A percentile compares a stretch with the other conserved stretches of the same genome.
Conservation (phyloP, 2,888 invertebrate species). For the Chironomus riparius region DNA sequence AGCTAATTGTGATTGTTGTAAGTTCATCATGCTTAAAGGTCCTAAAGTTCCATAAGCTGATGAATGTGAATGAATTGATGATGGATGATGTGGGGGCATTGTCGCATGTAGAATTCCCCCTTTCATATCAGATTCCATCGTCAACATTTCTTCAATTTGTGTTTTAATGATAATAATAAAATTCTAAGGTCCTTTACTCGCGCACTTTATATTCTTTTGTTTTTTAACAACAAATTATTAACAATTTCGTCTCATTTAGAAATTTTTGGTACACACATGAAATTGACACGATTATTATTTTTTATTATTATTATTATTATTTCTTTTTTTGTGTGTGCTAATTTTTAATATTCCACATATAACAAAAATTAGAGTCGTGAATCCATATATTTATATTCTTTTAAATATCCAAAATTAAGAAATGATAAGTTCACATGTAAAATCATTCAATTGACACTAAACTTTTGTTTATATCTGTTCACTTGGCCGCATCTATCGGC, state of each 20-base stretch:
- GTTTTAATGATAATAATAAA: slow-evolving; percentile 47
- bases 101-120: slow-evolving; percentile 79
- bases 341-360: no score
- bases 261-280: neutral
- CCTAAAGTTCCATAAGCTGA: slow-evolving; percentile 63
- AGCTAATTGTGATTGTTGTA: slow-evolving; percentile 55
- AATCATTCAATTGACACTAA: no score
- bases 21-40: slow-evolving; percentile 58
- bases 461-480: no score
- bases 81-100: slow-evolving; percentile 75
- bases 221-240: neutral
- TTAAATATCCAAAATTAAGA: neutral
- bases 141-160: slow-evolving; percentile 63
- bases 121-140: slow-evolving; percentile 86
- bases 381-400: neutral
- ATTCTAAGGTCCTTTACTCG: neutral
- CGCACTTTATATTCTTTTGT: neutral
- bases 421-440: no score
- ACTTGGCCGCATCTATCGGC: no score
- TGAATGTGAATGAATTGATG: slow-evolving; percentile 51
- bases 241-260: neutral
- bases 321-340: no score
- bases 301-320: neutral
- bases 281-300: neutral
- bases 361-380: no score